phyloP scores from a whole-genome alignment of 2,113 vertebrate genomes.

The Erinaceus europaeus region DNA sequence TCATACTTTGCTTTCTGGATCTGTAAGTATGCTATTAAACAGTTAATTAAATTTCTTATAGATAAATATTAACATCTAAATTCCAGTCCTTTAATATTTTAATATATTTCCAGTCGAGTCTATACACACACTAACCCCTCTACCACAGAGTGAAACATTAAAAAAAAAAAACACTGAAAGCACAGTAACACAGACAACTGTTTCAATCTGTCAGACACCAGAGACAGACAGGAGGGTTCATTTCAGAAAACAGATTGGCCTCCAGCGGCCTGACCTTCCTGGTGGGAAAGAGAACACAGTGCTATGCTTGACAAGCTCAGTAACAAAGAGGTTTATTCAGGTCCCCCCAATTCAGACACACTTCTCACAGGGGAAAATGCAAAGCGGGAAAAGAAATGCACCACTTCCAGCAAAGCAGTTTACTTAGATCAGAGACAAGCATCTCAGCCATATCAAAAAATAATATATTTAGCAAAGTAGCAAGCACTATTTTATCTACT shows the following conservation, averaged over 20 bases:
- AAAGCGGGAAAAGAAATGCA: conserved; percentile 18
- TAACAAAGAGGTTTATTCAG: conserved; percentile 84
- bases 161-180: conserved; percentile 76
- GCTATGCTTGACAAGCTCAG: conserved; percentile 80
- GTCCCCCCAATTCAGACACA: conserved; percentile 81
- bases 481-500: conserved; percentile 30
- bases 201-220: conserved; percentile 85
- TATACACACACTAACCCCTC: conserved; percentile 30
- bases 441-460: conserved; percentile 40
- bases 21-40: conserved; percentile 69
- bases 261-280: conserved; percentile 85
- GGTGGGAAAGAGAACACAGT: conserved; percentile 82
- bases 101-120: conserved; percentile 20
- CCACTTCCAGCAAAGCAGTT: conserved; percentile 68
- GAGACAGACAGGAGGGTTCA: conserved; percentile 84
- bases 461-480: conserved; percentile 11
- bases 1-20: conserved; percentile 47
- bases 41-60: conserved; percentile 71
- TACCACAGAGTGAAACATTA: conserved; percentile 77
- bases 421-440: conserved; percentile 68
- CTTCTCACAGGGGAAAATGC: conserved; percentile 84
- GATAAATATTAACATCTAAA: conserved; percentile 56
- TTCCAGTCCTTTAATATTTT: not conserved
- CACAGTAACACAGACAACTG: conserved; percentile 82
- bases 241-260: conserved; percentile 80